A percentile compares a stretch with the other conserved stretches of the same genome.
Evolutionary conservation across 2,797 vertebrate genomes (phyloP).

Genomic region (Phoebastria nigripes): DNA sequence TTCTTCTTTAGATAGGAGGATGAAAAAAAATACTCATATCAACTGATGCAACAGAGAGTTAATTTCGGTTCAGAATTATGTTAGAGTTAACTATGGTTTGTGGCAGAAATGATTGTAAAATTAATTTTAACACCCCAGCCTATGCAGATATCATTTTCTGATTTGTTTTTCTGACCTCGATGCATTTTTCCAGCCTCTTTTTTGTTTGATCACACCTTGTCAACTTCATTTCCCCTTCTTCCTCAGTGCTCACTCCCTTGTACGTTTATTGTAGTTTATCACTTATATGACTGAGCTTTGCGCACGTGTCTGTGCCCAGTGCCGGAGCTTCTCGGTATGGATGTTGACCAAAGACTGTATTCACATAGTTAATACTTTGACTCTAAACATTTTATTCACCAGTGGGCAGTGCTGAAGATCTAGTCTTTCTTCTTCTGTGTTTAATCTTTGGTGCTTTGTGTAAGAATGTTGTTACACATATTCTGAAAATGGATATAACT

Average conservation of each 20-base stretch:
- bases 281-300: not conserved
- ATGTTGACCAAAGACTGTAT: not conserved
- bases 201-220: not conserved
- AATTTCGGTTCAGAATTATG: not conserved
- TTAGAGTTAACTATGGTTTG: not conserved
- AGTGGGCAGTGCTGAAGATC: not conserved
- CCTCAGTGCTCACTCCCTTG: not conserved
- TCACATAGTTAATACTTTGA: not conserved
- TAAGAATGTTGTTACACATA: not conserved
- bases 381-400: not conserved
- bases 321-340: not conserved
- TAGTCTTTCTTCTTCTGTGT: not conserved
- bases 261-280: not conserved
- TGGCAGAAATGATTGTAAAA: not conserved
- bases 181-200: not conserved
- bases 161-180: not conserved
- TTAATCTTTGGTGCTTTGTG: not conserved
- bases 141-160: not conserved
- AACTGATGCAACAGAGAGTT: not conserved
- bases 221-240: not conserved
- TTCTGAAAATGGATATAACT: not conserved
- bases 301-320: fast-evolving
- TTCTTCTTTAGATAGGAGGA: not conserved
- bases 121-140: not conserved
- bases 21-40: not conserved